phyloP scores from a whole-genome alignment of 2,113 vertebrate species.

The Actenoides hombroni region DNA sequence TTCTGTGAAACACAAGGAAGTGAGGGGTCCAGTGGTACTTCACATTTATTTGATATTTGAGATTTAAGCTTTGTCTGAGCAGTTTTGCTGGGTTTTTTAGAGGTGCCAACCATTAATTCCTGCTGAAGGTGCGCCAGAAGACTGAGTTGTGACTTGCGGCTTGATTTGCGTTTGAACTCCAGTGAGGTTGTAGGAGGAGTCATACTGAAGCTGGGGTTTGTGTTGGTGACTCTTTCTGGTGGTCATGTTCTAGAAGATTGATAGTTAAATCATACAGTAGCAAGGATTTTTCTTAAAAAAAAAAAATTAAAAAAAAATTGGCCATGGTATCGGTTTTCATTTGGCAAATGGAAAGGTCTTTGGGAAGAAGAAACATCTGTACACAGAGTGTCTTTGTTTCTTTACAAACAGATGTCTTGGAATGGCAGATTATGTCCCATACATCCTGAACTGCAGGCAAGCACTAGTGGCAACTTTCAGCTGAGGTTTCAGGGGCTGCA shows the following conservation, averaged over 20 bases:
- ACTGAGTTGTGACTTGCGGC: not conserved
- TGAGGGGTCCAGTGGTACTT: not conserved
- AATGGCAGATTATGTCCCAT: constrained; percentile 56
- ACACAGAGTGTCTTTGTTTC: constrained; percentile 79
- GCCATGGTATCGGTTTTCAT: constrained; percentile 31
- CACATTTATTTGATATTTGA: not conserved
- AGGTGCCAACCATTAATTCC: not conserved
- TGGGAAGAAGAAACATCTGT: constrained; percentile 69
- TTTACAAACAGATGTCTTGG: constrained; percentile 76
- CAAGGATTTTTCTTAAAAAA: not conserved
- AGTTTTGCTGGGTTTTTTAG: not conserved
- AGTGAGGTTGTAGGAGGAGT: not conserved
- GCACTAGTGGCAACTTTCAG: not conserved
- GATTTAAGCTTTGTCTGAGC: not conserved
- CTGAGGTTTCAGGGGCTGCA: not conserved
- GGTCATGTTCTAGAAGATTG: not conserved
- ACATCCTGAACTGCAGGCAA: constrained; percentile 47
- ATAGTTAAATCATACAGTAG: constrained; percentile 3
- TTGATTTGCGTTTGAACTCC: not conserved
- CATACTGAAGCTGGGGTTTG: not conserved
- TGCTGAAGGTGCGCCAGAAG: not conserved
- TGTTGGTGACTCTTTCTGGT: not conserved
- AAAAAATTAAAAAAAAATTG: not conserved
- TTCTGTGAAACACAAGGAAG: constrained; percentile 3
- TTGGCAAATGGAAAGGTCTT: constrained; percentile 66